Evolutionary conservation across 2,113 vertebrate species (phyloP).

Genomic region (Istiophorus platypterus): DNA sequence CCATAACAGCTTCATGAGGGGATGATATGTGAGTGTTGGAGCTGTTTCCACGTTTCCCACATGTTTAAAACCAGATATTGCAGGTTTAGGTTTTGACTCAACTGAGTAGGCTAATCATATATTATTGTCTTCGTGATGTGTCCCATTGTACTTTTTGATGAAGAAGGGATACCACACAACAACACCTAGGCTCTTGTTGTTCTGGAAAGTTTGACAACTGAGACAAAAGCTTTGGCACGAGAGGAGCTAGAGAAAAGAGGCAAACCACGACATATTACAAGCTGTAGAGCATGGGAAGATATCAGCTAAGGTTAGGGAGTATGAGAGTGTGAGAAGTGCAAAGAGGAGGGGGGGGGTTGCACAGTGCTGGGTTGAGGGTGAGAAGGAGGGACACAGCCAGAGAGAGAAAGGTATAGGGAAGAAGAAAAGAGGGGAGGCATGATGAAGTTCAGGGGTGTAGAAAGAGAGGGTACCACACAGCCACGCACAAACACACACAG

Average conservation of each 20-base stretch:
- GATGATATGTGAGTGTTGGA: too few species aligned
- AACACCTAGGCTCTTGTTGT: background rate
- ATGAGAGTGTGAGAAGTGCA: constrained; percentile 17
- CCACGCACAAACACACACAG: constrained; percentile 17
- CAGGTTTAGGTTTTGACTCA: background rate
- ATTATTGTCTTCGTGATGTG: background rate
- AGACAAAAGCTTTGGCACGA: background rate
- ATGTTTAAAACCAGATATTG: background rate
- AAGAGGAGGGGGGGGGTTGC: constrained; percentile 24
- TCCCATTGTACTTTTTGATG: background rate
- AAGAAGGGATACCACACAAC: background rate
- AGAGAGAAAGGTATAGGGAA: constrained; percentile 19
- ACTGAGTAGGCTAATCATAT: background rate
- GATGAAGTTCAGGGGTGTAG: constrained; percentile 52
- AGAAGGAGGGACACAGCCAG: constrained; percentile 3
- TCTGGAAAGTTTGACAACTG: background rate
- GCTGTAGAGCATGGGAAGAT: background rate
- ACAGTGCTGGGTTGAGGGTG: constrained; percentile 6
- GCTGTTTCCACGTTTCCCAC: too few species aligned
- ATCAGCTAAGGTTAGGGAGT: background rate
- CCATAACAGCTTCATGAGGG: too few species aligned
- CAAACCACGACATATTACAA: constrained; percentile 11
- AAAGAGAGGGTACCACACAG: constrained; percentile 38
- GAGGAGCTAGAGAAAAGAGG: background rate
- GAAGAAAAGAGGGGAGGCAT: constrained; percentile 31